Base-by-base conservation (phyloP, 1,140 invertebrate species). In the Drosophila virilis region DNA sequence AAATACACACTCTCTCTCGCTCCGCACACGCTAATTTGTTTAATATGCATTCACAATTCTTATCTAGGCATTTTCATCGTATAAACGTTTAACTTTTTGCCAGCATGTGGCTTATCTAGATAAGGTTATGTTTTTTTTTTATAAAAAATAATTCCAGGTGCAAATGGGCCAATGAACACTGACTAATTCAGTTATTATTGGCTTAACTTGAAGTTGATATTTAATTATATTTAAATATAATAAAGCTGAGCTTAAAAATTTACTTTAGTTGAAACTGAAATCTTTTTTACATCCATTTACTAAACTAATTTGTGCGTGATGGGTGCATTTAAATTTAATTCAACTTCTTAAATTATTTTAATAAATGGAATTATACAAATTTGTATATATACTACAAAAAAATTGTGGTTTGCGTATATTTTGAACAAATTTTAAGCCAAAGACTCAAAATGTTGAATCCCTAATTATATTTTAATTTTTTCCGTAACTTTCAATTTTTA, bases 31-130 rank as follows among this genome's bases (percentile, higher is more conserved):
- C 67, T 76, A 60, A 80, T 71, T 79, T 76, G 82, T 60, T 66
- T 54, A 58, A 78, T 78, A 86, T 72, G 70, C 74, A 78, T 58
- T 86, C 28, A 66, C 65, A 51, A 67, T 64, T 60, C 58, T 32
- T 73, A 78, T 88, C 78, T 43, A 15, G 37, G 13, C 52, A 22
- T 52, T 67, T 12, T 28, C 43, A 84, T 83, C 72, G 71, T n/a
- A 17, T 32, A 50, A 65, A 67, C 38, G 7, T 17, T 46, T 8
- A 59, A 32, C 42, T 52, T 66, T 46, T 33, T 59, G 45, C 28
- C 35, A 43, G 52, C 50, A 45, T 12, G 32, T 5, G 4, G 13
- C 15, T 45, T 58, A 37, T 48, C 10, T 15, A 52, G 64, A 83
- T 78, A 58, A 51, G 6, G 9, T 51, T 15, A 12, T 28, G 43